These are phyloP conservation scores for Idaea aversata DNA, from an alignment of 2,888 invertebrate genomes.

Conservation along the genomic window DNA sequence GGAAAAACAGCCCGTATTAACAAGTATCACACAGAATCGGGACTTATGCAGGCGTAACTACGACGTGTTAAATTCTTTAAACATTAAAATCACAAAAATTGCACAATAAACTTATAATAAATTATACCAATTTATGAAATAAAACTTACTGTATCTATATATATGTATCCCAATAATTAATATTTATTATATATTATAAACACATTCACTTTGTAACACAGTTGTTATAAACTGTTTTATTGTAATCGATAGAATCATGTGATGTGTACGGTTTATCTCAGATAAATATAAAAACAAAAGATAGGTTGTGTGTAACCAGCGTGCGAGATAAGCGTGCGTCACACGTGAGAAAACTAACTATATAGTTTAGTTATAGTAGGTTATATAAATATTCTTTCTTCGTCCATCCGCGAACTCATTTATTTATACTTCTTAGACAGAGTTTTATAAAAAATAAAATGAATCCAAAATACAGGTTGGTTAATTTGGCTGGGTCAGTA, in stretches of 20 bases:
- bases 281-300: conserved; percentile 1
- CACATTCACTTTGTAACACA: neutral
- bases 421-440: too few relatives aligned
- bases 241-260: neutral
- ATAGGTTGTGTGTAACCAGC: neutral
- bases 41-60: too few relatives aligned
- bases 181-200: too few relatives aligned
- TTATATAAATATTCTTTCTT: neutral
- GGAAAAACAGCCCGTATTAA: too few relatives aligned
- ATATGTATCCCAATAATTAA: neutral
- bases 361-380: neutral
- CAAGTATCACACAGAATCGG: too few relatives aligned
- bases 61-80: neutral
- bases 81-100: neutral
- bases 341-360: neutral
- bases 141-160: neutral
- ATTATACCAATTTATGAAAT: neutral
- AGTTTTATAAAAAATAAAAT: too few relatives aligned
- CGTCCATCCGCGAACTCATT: neutral
- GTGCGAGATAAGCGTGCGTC: neutral
- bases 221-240: neutral
- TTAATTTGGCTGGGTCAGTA: too few relatives aligned
- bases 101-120: neutral
- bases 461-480: too few relatives aligned
- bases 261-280: neutral